A percentile compares a stretch with the other conserved stretches of the same genome.
Evolutionary conservation across 2,113 vertebrate genomes (phyloP).

Genomic region (Hoplias malabaricus): DNA sequence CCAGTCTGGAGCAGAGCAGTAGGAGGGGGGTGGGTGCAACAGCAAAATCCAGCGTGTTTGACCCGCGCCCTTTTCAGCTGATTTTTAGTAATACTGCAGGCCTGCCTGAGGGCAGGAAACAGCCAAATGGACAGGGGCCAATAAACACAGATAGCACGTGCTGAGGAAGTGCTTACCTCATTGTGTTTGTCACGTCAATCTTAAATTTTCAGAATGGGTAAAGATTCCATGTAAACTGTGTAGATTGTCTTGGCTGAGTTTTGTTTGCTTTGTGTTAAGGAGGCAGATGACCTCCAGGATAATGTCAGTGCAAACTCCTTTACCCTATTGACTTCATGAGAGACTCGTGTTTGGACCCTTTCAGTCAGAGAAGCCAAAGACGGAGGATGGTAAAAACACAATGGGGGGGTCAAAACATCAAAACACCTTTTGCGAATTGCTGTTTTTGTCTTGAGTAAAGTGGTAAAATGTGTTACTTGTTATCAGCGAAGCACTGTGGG

Average conservation of each 20-base stretch:
- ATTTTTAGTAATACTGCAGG: constrained; percentile 28
- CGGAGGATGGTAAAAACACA: too few species aligned
- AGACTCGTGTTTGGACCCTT: too few species aligned
- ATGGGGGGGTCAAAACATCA: too few species aligned
- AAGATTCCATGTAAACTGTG: background rate
- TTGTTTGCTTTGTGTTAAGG: background rate
- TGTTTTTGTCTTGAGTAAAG: background rate
- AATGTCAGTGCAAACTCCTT: background rate
- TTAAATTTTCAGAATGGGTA: background rate
- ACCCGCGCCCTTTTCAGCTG: constrained; percentile 27
- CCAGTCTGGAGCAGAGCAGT: background rate
- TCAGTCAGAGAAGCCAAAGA: too few species aligned
- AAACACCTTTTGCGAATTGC: background rate
- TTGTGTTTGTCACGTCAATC: background rate
- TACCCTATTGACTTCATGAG: background rate
- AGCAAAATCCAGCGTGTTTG: constrained; percentile 10
- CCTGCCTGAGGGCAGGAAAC: background rate
- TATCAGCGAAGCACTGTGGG: too few species aligned
- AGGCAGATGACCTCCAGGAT: background rate
- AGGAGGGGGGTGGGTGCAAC: background rate
- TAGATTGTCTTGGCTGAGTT: background rate
- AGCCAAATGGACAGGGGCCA: background rate
- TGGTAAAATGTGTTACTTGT: too few species aligned
- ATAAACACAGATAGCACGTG: background rate
- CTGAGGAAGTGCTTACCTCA: background rate